phyloP scores from a whole-genome alignment of 2,888 invertebrate species.

The Orchesella flavescens region DNA sequence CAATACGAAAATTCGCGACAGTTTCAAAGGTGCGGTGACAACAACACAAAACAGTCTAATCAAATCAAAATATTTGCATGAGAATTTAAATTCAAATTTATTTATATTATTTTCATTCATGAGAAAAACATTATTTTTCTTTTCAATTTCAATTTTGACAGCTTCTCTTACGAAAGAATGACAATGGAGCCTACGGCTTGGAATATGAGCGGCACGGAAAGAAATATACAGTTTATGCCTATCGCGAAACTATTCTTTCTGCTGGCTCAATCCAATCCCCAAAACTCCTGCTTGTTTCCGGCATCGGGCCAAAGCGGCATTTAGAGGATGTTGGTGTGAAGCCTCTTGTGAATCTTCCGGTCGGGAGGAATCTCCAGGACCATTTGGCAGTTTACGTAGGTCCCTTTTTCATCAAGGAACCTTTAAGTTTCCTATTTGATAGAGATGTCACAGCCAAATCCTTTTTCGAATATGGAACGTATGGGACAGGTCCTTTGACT shows the following conservation, averaged over 20 bases:
- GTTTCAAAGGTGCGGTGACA: slow-evolving; percentile 50
- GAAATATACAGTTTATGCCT: slow-evolving; percentile 50
- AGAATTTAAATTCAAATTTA: neutral
- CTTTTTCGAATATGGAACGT: slow-evolving; percentile 55
- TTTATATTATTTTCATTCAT: neutral
- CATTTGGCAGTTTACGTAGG: slow-evolving; percentile 61
- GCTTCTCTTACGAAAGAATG: slow-evolving; percentile 48
- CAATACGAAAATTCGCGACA: slow-evolving; percentile 60
- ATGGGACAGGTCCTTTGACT: slow-evolving; percentile 63
- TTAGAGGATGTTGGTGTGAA: slow-evolving; percentile 59
- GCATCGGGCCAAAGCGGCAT: slow-evolving; percentile 63
- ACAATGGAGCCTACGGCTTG: slow-evolving; percentile 64
- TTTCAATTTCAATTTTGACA: too few relatives aligned
- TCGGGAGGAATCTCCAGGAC: slow-evolving; percentile 64
- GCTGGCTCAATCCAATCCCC: slow-evolving; percentile 64
- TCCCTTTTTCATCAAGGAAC: slow-evolving; percentile 67
- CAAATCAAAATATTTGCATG: neutral
- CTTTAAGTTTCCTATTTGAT: slow-evolving; percentile 50
- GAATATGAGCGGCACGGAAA: slow-evolving; percentile 65
- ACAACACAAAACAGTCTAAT: neutral
- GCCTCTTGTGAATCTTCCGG: slow-evolving; percentile 22
- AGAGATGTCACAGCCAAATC: slow-evolving; percentile 58
- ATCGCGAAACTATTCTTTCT: slow-evolving; percentile 63
- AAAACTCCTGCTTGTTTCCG: slow-evolving; percentile 59
- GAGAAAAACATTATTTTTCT: neutral